These are phyloP conservation scores for Drosophila siamana DNA, from an alignment of 2,888 invertebrate species.

Conservation along the genomic window DNA sequence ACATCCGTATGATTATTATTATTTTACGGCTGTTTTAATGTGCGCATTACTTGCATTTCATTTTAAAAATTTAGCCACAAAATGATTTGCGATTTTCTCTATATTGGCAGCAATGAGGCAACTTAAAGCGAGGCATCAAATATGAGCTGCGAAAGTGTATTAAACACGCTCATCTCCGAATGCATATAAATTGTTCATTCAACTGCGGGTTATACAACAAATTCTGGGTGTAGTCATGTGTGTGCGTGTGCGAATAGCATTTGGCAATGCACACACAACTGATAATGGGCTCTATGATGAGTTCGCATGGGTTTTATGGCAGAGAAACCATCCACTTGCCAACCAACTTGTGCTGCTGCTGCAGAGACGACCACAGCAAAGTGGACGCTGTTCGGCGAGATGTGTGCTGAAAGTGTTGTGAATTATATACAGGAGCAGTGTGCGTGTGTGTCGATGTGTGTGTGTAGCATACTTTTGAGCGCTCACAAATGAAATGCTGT, in stretches of 20 bases:
- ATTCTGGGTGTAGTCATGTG: not conserved
- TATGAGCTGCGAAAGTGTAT: not conserved
- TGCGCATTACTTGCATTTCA: too few species aligned
- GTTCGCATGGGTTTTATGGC: conserved; percentile 29
- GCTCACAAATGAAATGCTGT: conserved; percentile 28
- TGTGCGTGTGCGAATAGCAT: conserved; percentile 17
- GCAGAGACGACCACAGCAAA: conserved; percentile 12
- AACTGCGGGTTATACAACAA: conserved; percentile 17
- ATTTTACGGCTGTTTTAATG: too few species aligned
- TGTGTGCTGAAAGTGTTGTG: conserved; percentile 23
- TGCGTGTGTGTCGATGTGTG: not conserved
- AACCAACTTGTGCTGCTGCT: not conserved
- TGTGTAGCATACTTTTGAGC: conserved; percentile 57
- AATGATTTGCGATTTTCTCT: not conserved
- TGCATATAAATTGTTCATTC: conserved; percentile 38
- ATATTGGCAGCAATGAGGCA: too few species aligned
- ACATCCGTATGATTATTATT: too few species aligned
- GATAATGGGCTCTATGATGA: conserved; percentile 32
- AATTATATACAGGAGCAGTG: conserved; percentile 14
- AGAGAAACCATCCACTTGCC: not conserved
- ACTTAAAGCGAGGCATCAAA: not conserved
- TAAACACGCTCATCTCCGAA: conserved; percentile 15
- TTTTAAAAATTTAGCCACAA: not conserved
- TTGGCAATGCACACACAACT: conserved; percentile 37
- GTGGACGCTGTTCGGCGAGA: conserved; percentile 15